Base-by-base conservation (phyloP, 2,113 vertebrate species). In the Leptobrachium leishanense region DNA sequence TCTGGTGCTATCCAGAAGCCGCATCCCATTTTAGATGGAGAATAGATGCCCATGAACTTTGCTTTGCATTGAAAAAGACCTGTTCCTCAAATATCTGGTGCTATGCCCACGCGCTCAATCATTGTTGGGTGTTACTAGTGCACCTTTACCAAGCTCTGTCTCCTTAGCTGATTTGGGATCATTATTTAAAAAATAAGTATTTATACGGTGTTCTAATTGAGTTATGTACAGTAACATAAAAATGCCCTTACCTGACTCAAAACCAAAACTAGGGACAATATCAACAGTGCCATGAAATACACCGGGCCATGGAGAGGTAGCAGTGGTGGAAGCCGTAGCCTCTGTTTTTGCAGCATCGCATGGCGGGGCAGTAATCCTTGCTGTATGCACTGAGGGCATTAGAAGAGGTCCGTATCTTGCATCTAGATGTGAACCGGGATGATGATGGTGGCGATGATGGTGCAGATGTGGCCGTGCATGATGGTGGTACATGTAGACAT, bases 281-380 rank as follows among this genome's bases (percentile, higher is more conserved):
- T 98, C 97, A 88, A 98, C 88, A 0, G 96, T 93, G 62, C 96
- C 95, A 2, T 97, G 96, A 79, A 97, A 94, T 65, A 96, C 94
- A 85, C 92, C 92, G 68, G 96, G 92, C 93, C 95, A 93, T 77
- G 93, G 88, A 89, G 93, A 85, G 94, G 92, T 84, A 94, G 88
- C 85, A 88, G 91, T 76, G 88, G 86, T 84, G 87, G 84, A 90
- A 77, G 87, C 90, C 46, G 95, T 85, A 10, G 94, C 88, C 72
- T 98, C 96, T 11, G 95, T 88, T 90, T 97, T 98, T 39, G 91
- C 75, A 39, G 84, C 85, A 44, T 97, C 96, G 5, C 93, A 83
- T 81, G 88, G 94, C 0, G 94, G 84, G 66, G 94, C 90, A 1
- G 96, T 81, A 82, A 93, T 96, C 87, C 93, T 90, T 77, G 94